phyloP scores from a whole-genome alignment of 1,140 invertebrate genomes.

The Scaptomyza pallida region DNA sequence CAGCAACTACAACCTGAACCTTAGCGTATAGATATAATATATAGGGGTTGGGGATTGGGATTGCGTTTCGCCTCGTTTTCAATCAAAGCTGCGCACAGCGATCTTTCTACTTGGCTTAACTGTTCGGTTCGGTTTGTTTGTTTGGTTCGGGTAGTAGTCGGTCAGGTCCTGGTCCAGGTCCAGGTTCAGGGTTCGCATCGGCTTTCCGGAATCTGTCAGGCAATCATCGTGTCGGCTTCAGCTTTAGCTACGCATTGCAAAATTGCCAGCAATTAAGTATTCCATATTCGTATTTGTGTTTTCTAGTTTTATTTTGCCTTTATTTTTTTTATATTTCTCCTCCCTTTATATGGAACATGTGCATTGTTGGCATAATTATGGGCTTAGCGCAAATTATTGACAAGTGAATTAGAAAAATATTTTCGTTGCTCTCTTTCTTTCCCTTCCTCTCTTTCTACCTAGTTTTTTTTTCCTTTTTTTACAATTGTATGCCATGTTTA shows the following conservation, averaged over 20 bases:
- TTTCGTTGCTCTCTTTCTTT: slow-evolving; percentile 18
- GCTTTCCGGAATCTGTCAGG: slow-evolving; percentile 40
- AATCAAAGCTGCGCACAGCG: slow-evolving; percentile 62
- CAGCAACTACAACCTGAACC: slow-evolving; percentile 37
- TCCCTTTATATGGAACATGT: slow-evolving; percentile 30
- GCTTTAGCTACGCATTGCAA: slow-evolving; percentile 43
- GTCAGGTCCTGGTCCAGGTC: neutral
- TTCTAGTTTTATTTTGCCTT: slow-evolving; percentile 15
- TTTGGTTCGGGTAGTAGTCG: too few species aligned
- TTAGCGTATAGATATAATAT: neutral
- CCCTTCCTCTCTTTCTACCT: neutral
- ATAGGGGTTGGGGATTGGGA: slow-evolving; percentile 53
- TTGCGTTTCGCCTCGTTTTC: slow-evolving; percentile 35
- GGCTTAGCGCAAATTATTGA: slow-evolving; percentile 71
- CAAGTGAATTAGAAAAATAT: slow-evolving; percentile 76
- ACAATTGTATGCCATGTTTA: slow-evolving; percentile 24
- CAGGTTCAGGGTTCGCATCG: slow-evolving; percentile 26
- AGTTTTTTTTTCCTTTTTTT: neutral
- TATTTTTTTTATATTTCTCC: slow-evolving; percentile 1
- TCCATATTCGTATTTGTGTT: slow-evolving; percentile 33
- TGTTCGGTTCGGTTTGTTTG: slow-evolving; percentile 22
- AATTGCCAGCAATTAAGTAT: slow-evolving; percentile 74
- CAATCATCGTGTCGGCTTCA: slow-evolving; percentile 23
- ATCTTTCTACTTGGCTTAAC: slow-evolving; percentile 72
- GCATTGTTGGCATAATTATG: slow-evolving; percentile 75